Evolutionary conservation across 2,797 vertebrate species (phyloP).

Genomic region (Clarias platycephalus): DNA sequence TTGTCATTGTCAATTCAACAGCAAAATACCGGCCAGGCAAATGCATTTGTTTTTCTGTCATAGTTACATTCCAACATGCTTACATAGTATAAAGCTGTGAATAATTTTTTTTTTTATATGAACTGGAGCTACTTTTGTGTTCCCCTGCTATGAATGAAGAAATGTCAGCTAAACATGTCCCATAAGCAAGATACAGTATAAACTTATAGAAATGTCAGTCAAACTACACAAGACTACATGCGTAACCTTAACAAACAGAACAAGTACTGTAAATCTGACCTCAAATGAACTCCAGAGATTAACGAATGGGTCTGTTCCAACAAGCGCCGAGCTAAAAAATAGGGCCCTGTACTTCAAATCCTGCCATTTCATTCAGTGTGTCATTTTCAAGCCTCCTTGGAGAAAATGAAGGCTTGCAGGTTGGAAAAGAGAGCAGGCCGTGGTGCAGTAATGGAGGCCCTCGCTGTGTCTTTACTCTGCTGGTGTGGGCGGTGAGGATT

Average conservation of each 20-base stretch:
- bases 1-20: neutral
- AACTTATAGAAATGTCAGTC: neutral
- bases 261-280: slow-evolving; percentile 7
- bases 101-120: neutral
- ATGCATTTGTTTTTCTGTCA: neutral
- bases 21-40: too few relatives aligned
- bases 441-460: slow-evolving; percentile 56
- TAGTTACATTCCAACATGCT: neutral
- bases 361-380: slow-evolving; percentile 50
- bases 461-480: slow-evolving; percentile 50
- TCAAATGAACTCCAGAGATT: slow-evolving; percentile 22
- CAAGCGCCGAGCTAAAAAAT: slow-evolving; percentile 3
- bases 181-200: neutral
- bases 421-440: slow-evolving; percentile 50
- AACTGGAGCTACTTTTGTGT: neutral
- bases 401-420: slow-evolving; percentile 57
- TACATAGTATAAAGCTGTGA: neutral
- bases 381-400: slow-evolving; percentile 58
- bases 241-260: neutral
- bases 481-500: slow-evolving; percentile 31
- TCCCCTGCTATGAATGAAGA: neutral
- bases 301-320: slow-evolving; percentile 28
- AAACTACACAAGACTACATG: neutral
- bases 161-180: neutral
- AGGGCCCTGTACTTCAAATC: slow-evolving; percentile 4